A percentile compares a stretch with the other conserved stretches of the same genome.
phyloP scores from a whole-genome alignment of 2,888 invertebrate species.

The Mongoloraphidia duomilia region DNA sequence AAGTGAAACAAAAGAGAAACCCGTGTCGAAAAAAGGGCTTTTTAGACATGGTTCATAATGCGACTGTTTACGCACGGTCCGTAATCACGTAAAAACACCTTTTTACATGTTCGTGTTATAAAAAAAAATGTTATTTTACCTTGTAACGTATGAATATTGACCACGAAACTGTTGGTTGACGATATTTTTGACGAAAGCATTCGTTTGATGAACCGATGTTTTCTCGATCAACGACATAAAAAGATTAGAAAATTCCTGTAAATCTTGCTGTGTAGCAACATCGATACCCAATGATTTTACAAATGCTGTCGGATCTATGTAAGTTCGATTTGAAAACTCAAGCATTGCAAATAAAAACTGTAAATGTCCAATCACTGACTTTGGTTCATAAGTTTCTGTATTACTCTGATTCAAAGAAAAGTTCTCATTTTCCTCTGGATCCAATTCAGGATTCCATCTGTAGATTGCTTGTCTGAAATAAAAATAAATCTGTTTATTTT shows the following conservation, averaged over 20 bases:
- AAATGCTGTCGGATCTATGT: slow-evolving; percentile 40
- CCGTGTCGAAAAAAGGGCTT: no score
- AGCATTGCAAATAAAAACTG: slow-evolving; percentile 44
- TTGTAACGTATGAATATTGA: slow-evolving; percentile 33
- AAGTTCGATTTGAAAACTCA: slow-evolving; percentile 36
- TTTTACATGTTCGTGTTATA: no score
- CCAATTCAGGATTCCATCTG: slow-evolving; percentile 35
- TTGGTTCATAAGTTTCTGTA: slow-evolving; percentile 25
- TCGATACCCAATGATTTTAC: slow-evolving; percentile 40
- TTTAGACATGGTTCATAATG: no score
- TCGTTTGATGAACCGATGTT: slow-evolving; percentile 24
- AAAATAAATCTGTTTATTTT: not conserved
- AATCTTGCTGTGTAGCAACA: slow-evolving; percentile 45
- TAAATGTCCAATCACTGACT: slow-evolving; percentile 36
- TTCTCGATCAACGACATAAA: slow-evolving; percentile 41
- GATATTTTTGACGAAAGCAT: slow-evolving; percentile 23
- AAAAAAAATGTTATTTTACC: slow-evolving; percentile 15
- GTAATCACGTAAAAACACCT: no score
- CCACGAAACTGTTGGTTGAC: slow-evolving; percentile 33
- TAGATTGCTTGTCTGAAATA: slow-evolving; percentile 36
- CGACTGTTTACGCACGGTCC: no score
- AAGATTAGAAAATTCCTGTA: slow-evolving; percentile 48
- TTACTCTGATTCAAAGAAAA: slow-evolving; percentile 17
- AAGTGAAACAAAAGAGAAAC: no score
- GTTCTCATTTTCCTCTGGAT: slow-evolving; percentile 25